phyloP scores from a whole-genome alignment of 2,888 invertebrate genomes.

The Formica aserva region DNA sequence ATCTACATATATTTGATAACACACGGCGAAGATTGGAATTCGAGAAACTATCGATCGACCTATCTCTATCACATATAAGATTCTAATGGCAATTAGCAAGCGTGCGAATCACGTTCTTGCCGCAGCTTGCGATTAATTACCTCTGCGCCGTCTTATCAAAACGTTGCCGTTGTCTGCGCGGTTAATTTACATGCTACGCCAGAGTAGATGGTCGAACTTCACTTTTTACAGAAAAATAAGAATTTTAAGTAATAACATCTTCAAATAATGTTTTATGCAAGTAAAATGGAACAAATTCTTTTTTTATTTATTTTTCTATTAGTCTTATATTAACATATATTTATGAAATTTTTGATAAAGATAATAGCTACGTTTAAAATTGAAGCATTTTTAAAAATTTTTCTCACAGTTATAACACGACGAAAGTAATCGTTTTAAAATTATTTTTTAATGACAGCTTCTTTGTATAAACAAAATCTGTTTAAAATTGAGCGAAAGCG shows the following conservation, averaged over 20 bases:
- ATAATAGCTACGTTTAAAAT: neutral
- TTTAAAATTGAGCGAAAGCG: neutral
- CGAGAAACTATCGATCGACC: constrained; percentile 26
- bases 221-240: neutral
- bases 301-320: neutral
- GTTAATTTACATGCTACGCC: constrained; percentile 46
- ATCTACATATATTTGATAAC: neutral
- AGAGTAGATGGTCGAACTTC: constrained; percentile 37
- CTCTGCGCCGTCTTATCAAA: constrained; percentile 57
- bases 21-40: neutral
- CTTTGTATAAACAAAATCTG: neutral
- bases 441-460: neutral
- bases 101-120: constrained; percentile 41
- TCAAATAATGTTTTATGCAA: neutral
- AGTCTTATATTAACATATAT: neutral
- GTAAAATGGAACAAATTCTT: neutral
- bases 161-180: constrained; percentile 41
- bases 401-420: neutral
- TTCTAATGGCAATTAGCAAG: constrained; percentile 31
- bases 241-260: constrained; percentile 1
- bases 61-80: constrained; percentile 38
- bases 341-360: neutral
- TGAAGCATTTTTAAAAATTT: neutral
- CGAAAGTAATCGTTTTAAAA: neutral
- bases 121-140: constrained; percentile 46